Conservation (phyloP, 1,140 invertebrate genomes). For the Teleopsis dalmanni region DNA sequence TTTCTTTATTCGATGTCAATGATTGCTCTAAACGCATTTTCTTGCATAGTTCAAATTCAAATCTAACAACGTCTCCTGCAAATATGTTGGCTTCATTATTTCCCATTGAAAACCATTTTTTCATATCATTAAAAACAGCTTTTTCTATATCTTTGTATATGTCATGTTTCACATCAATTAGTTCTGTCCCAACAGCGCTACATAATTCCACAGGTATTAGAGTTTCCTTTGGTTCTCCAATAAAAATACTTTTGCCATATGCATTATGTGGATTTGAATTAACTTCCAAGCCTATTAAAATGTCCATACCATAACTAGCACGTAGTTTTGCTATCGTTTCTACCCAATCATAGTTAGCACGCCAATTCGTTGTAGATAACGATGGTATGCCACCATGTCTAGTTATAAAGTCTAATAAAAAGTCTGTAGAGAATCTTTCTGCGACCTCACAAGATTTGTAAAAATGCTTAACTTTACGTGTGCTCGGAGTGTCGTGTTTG, state of each 20-base stretch:
- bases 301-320: conserved; percentile 30
- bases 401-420: conserved; percentile 22
- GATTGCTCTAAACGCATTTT: conserved; percentile 21
- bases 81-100: conserved; percentile 20
- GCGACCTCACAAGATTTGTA: conserved; percentile 73
- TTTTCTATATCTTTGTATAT: conserved; percentile 18
- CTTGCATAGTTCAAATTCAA: conserved; percentile 37
- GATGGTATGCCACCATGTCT: conserved; percentile 24
- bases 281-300: conserved; percentile 28
- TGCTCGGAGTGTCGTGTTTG: conserved; percentile 14
- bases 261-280: conserved; percentile 20
- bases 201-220: conserved; percentile 31
- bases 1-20: conserved; percentile 4
- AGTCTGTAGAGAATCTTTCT: conserved; percentile 15
- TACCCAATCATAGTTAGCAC: conserved; percentile 22
- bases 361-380: conserved; percentile 20
- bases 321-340: conserved; percentile 21
- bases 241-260: conserved; percentile 22
- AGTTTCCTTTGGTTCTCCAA: conserved; percentile 28
- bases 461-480: conserved; percentile 65
- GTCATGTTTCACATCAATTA: conserved; percentile 13
- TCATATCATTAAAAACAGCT: conserved; percentile 23
- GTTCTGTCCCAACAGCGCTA: conserved; percentile 12
- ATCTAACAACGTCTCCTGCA: conserved; percentile 28
- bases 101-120: conserved; percentile 23